phyloP scores from a whole-genome alignment of 2,113 vertebrate genomes.

The Turnix velox region DNA sequence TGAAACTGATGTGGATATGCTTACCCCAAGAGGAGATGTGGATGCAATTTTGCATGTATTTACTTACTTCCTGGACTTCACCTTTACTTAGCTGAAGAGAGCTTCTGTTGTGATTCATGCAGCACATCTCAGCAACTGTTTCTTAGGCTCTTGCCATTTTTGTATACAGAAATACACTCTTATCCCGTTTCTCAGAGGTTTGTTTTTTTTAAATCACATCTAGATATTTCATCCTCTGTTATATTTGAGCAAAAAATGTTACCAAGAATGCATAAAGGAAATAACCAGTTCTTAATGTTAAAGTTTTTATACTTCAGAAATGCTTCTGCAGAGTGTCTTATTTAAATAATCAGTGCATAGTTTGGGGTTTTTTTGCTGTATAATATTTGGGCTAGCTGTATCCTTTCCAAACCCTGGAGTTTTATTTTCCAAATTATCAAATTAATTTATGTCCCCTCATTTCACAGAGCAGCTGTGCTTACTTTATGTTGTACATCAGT shows the following conservation, averaged over 20 bases:
- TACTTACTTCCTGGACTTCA: background rate
- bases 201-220: background rate
- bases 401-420: background rate
- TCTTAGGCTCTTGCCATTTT: background rate
- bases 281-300: background rate
- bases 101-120: background rate
- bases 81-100: constrained; percentile 5
- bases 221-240: background rate
- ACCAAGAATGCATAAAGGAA: background rate
- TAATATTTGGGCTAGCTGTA: background rate
- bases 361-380: background rate
- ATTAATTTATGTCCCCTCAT: constrained; percentile 17
- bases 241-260: background rate
- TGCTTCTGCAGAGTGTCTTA: background rate
- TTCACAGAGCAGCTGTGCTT: constrained; percentile 15
- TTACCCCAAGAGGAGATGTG: background rate
- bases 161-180: background rate
- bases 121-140: background rate
- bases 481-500: background rate
- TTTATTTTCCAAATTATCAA: constrained; percentile 27
- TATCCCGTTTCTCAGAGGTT: accelerated
- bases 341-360: background rate
- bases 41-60: constrained; percentile 6
- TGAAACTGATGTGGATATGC: background rate
- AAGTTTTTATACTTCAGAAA: background rate